Evolutionary conservation across 1,140 invertebrate species (phyloP).

Genomic region (Spodoptera frugiperda): DNA sequence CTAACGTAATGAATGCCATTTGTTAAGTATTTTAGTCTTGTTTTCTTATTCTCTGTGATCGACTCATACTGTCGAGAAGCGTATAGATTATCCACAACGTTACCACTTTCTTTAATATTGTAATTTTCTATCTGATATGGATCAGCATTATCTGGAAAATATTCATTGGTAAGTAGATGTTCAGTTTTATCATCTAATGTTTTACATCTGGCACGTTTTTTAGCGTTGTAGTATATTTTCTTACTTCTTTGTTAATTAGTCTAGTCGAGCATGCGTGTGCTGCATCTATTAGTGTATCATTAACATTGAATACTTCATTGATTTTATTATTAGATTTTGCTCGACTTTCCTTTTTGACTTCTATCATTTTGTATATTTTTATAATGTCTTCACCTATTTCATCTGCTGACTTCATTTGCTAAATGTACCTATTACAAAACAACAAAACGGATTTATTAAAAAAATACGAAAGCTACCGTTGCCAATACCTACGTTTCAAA

Average conservation of each 20-base stretch:
- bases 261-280: conserved; percentile 26
- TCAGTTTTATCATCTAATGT: background rate
- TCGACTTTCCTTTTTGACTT: background rate
- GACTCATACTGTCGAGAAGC: too few species aligned
- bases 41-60: too few species aligned
- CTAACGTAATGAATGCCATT: too few species aligned
- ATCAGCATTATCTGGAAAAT: background rate
- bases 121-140: background rate
- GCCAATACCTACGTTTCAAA: conserved; percentile 28
- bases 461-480: background rate
- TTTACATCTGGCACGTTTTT: conserved; percentile 1
- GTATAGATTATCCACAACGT: too few species aligned
- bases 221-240: conserved; percentile 16
- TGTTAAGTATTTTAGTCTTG: too few species aligned
- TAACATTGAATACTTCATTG: conserved; percentile 35
- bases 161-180: background rate
- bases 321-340: background rate
- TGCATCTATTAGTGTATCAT: conserved; percentile 23
- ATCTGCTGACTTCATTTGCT: background rate
- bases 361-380: background rate
- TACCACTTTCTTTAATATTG: conserved; percentile 1
- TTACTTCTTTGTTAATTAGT: conserved; percentile 23
- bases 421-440: background rate
- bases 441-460: conserved; percentile 2
- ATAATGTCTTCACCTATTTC: background rate